Evolutionary conservation across 2,888 invertebrate genomes (phyloP), one percentile per base, ranked within the genome.

Genomic region (Cordilura impudica): DNA sequence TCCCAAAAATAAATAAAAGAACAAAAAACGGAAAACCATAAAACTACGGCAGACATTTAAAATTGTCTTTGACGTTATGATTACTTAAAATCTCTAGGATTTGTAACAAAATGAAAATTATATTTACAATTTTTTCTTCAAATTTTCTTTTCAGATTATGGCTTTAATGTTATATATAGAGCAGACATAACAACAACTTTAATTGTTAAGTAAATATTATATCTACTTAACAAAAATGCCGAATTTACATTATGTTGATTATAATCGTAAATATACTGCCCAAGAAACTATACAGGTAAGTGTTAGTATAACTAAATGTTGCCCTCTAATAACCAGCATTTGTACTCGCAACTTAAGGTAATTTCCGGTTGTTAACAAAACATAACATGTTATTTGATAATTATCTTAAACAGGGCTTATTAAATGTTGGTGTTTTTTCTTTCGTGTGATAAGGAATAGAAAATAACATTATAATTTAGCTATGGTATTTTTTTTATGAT

Each of bases 231-330:
- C 49, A 54, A 81, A 82, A 79, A 88, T 88, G 88, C 89, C 88
- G 83, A 88, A 88, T 84, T 88, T 88, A 83, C 88, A 88, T 83
- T 87, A 87, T 86, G 89, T 88, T 70, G 88, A 88, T 85, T 88
- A 89, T 84, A 89, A 89, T 85, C 89, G 89, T 83, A 90, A 90
- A 84, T 90, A 90, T 84, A 88, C 90, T 82, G 89, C 90, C 78
- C 89, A 89, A 86, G 90, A 90, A 89, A 90, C 90, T 82, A 90
- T 90, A 84, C 89, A 89, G 90, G 90, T 90, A 86, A 88, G 89
- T 88, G 84, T 69, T 10, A 31, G 2, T 10, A 1, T 69, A 39
- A 39, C 54, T 58, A 39, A 31, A 5, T 39, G 6, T 66, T 60
- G 2, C 8, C 26, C 0, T 35, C 1, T 35, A 35, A 4, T 1